Conservation (phyloP, 2,113 vertebrate genomes). For the Osmerus mordax region DNA sequence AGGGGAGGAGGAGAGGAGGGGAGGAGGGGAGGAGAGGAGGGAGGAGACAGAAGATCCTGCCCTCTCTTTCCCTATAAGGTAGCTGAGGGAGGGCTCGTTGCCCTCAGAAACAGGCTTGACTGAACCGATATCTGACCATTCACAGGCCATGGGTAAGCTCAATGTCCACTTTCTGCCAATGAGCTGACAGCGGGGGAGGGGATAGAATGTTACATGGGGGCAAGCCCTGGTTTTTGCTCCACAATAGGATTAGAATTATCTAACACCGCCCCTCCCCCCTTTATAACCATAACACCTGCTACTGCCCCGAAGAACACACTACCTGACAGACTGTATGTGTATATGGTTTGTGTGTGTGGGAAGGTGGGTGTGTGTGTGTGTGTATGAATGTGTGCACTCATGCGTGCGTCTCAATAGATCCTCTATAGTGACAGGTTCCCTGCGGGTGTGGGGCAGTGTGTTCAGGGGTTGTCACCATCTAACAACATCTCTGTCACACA, state of each 20-base stretch:
- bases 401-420: constrained; percentile 11
- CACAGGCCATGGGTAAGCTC: background rate
- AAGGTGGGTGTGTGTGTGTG: background rate
- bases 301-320: background rate
- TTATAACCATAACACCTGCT: constrained; percentile 40
- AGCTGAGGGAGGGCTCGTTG: background rate
- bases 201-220: constrained; percentile 2
- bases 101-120: background rate
- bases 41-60: constrained; percentile 16
- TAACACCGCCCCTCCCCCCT: constrained; percentile 29
- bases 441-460: background rate
- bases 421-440: background rate
- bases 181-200: constrained; percentile 22
- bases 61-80: background rate
- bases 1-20: background rate
- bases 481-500: constrained; percentile 4
- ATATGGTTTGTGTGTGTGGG: background rate
- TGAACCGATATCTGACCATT: constrained; percentile 27
- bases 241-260: constrained; percentile 59
- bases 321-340: constrained; percentile 1
- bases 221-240: constrained; percentile 37
- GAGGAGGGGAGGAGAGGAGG: constrained; percentile 9
- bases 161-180: constrained; percentile 23
- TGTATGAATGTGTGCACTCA: background rate
- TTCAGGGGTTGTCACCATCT: background rate